Base-by-base conservation (phyloP, 1,140 invertebrate species). In the Heterodera schachtii region DNA sequence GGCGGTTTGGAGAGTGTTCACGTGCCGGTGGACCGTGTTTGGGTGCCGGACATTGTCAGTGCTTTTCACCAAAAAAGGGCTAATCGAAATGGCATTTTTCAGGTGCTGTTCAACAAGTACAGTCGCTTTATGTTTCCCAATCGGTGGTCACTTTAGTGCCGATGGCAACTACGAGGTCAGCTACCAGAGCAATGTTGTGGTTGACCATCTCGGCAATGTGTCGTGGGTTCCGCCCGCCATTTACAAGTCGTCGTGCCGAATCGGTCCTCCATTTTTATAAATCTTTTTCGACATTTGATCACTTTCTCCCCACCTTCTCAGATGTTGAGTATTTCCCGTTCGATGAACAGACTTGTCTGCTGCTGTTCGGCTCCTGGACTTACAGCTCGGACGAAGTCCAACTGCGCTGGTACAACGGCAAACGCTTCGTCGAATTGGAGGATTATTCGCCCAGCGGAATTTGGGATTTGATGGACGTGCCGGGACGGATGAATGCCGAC, bases 281-380 rank as follows among this genome's bases (percentile, higher is more conserved):
- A 3, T 21, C 7, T 79, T 16, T 21, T 60, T 44, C 3, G 75
- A 13, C n/a, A n/a, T n/a, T 64, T 46, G 69, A 9, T 6, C 82
- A 67, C n/a, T n/a, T n/a, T n/a, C n/a, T 71, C 21, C 6, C 41
- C 8, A 41, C 6, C 69, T n/a, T n/a, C n/a, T n/a, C n/a, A 86
- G 86, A 88, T 77, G 88, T 88, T 21, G 87, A 90, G 60, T 88
- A 87, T 69, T 90, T 90, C 69, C 89, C 86, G 7, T 90, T 90
- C 70, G 87, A 90, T 81, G 95, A 97, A 90, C 97, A 99, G 93
- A 64, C 94, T 2, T 99, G 97, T 91, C 95, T 98, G 83, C 96
- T 99, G 95, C 98, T 98, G 91, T 98, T 98, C 85, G 96, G 97
- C 4, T 98, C 96, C 2, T 99, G 97, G 97, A 99, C 97, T n/a